Evolutionary conservation across 2,888 invertebrate genomes (phyloP).

Genomic region (Amphipyra tragopoginis): DNA sequence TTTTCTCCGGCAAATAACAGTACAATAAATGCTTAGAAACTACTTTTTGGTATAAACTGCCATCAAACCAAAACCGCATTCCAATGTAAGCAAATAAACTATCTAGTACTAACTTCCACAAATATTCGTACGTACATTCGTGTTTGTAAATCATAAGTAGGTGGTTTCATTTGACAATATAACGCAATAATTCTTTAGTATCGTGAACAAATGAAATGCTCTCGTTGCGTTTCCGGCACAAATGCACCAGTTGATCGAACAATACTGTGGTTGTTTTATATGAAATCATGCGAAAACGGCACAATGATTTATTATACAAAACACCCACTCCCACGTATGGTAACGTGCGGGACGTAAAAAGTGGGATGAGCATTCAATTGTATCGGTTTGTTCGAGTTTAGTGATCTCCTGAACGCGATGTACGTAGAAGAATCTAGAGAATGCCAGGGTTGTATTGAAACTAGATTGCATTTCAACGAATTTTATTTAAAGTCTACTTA

Average conservation of each 20-base stretch:
- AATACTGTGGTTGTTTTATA: conserved; percentile 72
- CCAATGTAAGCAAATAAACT: conserved; percentile 30
- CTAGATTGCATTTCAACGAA: conserved; percentile 10
- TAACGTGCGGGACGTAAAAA: conserved; percentile 67
- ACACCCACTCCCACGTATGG: conserved; percentile 68
- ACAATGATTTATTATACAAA: conserved; percentile 70
- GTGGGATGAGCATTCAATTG: conserved; percentile 73
- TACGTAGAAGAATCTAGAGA: conserved; percentile 50
- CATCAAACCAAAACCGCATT: conserved; percentile 40
- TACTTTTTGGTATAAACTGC: conserved; percentile 37
- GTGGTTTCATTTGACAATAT: conserved; percentile 42
- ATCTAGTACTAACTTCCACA: conserved; percentile 6
- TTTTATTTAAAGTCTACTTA: conserved; percentile 26
- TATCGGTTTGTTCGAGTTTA: conserved; percentile 71
- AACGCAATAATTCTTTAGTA: conserved; percentile 47
- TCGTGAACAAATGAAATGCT: conserved; percentile 53
- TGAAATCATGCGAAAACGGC: conserved; percentile 79
- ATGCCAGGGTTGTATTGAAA: conserved; percentile 46
- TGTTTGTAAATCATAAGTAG: conserved; percentile 15
- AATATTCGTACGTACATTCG: conserved; percentile 9
- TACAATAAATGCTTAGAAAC: conserved; percentile 49
- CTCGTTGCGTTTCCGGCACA: conserved; percentile 65
- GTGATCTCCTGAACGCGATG: conserved; percentile 57
- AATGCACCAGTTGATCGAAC: conserved; percentile 65
- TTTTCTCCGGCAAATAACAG: conserved; percentile 52